phyloP scores from a whole-genome alignment of 1,140 invertebrate genomes.

The Drosophila yakuba region DNA sequence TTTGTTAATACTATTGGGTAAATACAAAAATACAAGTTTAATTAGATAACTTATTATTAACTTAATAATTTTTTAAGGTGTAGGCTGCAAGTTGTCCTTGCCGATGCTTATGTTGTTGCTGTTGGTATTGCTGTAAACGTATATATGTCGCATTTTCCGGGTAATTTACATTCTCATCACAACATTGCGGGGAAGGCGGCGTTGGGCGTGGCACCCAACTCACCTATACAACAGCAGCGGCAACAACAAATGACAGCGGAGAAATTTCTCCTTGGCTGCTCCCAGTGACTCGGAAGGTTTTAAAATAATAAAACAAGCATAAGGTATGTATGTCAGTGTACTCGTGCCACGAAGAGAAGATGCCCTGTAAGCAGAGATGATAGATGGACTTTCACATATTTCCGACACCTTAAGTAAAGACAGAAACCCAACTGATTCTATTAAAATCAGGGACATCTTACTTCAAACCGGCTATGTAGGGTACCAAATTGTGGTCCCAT shows the following conservation, averaged over 20 bases:
- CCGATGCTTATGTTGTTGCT: slow-evolving; percentile 27
- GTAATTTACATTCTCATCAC: slow-evolving; percentile 81
- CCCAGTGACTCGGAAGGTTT: slow-evolving; percentile 58
- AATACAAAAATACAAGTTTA: too few relatives aligned
- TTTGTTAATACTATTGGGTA: not conserved
- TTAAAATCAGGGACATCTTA: not conserved
- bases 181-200: slow-evolving; percentile 26
- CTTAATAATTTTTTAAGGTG: not conserved
- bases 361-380: slow-evolving; percentile 25
- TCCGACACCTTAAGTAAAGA: slow-evolving; percentile 2
- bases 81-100: slow-evolving; percentile 58
- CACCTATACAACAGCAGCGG: slow-evolving; percentile 29
- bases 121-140: slow-evolving; percentile 42
- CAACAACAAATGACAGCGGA: slow-evolving; percentile 42
- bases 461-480: not conserved
- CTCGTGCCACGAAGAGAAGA: slow-evolving; percentile 8
- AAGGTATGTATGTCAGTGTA: slow-evolving; percentile 20
- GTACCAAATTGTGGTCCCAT: slow-evolving; percentile 44
- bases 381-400: not conserved
- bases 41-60: too few relatives aligned
- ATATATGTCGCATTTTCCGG: slow-evolving; percentile 79
- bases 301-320: slow-evolving; percentile 73
- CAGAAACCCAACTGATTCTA: not conserved
- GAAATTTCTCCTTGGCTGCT: slow-evolving; percentile 34
- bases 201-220: not conserved